These are phyloP conservation scores for Pseudorhiza aurosa DNA, from an alignment of 30 jellyfish, hydroid and myxozoan species.

Conservation along the genomic window DNA sequence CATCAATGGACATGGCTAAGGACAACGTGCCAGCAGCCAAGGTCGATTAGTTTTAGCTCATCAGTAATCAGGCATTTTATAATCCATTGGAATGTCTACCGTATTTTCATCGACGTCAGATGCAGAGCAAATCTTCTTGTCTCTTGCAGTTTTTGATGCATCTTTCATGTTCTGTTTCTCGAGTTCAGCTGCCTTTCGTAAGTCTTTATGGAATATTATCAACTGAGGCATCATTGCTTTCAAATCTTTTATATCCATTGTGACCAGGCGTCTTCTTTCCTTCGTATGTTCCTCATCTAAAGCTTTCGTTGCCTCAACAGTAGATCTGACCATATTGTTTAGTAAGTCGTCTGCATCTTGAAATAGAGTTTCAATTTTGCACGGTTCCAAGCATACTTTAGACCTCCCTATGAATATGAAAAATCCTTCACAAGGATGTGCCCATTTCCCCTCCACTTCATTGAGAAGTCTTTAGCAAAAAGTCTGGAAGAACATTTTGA, in stretches of 20 bases:
- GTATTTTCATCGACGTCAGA: slow-evolving; percentile 10
- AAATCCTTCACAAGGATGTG: too few species aligned
- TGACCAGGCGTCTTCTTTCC: slow-evolving; percentile 17
- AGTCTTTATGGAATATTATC: slow-evolving; percentile 19
- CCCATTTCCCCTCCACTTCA: too few species aligned
- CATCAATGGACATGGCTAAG: too few species aligned
- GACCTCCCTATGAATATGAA: slow-evolving; percentile 12
- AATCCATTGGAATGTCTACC: slow-evolving; percentile 34
- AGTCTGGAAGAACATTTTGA: too few species aligned
- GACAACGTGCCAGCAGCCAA: too few species aligned
- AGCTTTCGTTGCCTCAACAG: not conserved
- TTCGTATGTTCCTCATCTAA: slow-evolving; percentile 16
- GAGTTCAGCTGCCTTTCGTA: too few species aligned
- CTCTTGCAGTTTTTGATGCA: not conserved
- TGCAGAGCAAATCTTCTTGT: not conserved
- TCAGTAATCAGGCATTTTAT: not conserved
- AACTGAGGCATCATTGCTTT: slow-evolving; percentile 26
- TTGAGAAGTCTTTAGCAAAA: too few species aligned
- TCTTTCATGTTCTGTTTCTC: too few species aligned
- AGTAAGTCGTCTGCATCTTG: not conserved
- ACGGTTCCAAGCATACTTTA: not conserved
- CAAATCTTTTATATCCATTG: slow-evolving; percentile 29
- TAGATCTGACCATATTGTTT: not conserved
- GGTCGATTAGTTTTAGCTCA: too few species aligned
- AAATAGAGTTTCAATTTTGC: not conserved